A percentile compares a stretch with the other conserved stretches of the same genome.
These are phyloP conservation scores for Papilio xuthus DNA, from an alignment of 1,140 invertebrate genomes.

Conservation along the genomic window DNA sequence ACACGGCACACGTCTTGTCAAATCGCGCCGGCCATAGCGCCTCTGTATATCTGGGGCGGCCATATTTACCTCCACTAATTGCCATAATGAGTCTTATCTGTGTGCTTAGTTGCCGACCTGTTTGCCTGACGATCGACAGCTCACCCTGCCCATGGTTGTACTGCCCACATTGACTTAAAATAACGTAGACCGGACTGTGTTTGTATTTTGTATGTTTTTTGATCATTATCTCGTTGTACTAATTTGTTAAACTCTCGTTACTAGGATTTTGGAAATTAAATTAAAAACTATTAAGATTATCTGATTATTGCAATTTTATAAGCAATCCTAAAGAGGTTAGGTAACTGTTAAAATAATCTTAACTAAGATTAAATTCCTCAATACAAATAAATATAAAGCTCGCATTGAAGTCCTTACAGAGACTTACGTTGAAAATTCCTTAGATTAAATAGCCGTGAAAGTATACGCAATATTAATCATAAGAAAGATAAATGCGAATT, in stretches of 20 bases:
- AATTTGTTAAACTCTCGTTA: neutral
- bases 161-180: constrained; percentile 50
- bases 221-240: neutral
- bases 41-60: constrained; percentile 59
- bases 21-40: constrained; percentile 40
- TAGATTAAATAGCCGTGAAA: constrained; percentile 9
- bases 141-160: constrained; percentile 60
- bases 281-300: neutral
- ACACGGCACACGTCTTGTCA: constrained; percentile 44
- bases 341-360: neutral
- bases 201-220: constrained; percentile 10
- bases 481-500: constrained; percentile 7
- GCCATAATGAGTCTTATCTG: constrained; percentile 75
- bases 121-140: constrained; percentile 69
- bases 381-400: neutral
- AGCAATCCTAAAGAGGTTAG: neutral
- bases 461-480: neutral
- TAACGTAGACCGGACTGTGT: constrained; percentile 33
- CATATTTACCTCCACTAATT: constrained; percentile 75
- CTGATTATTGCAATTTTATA: neutral
- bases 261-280: neutral
- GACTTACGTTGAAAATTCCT: neutral
- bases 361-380: neutral
- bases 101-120: constrained; percentile 64
- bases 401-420: neutral